These are phyloP conservation scores for Bovichtus variegatus DNA, from an alignment of 2,797 vertebrate genomes.

Conservation along the genomic window DNA sequence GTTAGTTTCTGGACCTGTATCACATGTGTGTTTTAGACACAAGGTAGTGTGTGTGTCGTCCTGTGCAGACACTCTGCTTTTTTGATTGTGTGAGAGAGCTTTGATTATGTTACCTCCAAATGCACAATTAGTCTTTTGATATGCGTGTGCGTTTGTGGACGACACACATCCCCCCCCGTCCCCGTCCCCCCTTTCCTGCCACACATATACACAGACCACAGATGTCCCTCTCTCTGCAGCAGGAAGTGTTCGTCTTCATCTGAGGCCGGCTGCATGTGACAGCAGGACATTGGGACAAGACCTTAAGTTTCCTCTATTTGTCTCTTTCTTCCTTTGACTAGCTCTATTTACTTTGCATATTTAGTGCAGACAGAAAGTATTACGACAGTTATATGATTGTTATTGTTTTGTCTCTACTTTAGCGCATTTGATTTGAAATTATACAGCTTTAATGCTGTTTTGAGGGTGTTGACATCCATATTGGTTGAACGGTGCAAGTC, in stretches of 20 bases:
- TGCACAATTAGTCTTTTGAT: not conserved
- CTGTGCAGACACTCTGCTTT: constrained; percentile 15
- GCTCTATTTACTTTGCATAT: constrained; percentile 6
- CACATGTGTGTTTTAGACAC: constrained; percentile 1
- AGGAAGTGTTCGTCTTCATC: constrained; percentile 69
- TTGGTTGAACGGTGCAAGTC: not conserved
- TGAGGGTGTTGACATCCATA: not conserved
- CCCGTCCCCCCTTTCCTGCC: constrained; percentile 14
- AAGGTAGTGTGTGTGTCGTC: constrained; percentile 1
- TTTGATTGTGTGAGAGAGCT: not conserved
- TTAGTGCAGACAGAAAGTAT: not conserved
- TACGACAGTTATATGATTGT: not conserved
- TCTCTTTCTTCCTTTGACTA: constrained; percentile 45
- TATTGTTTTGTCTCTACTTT: not conserved
- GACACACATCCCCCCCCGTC: not conserved
- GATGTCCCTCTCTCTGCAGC: constrained; percentile 59
- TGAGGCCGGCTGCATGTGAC: constrained; percentile 58
- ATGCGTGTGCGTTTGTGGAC: constrained; percentile 13
- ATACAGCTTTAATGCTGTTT: not conserved
- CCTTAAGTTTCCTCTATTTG: constrained; percentile 56
- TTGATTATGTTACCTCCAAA: constrained; percentile 15
- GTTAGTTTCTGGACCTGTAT: not conserved
- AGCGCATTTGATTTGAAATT: not conserved
- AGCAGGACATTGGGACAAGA: constrained; percentile 59
- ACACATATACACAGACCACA: constrained; percentile 29